These are phyloP conservation scores for Ferdinandea cuprea DNA, from an alignment of 2,888 invertebrate genomes.

Conservation along the genomic window DNA sequence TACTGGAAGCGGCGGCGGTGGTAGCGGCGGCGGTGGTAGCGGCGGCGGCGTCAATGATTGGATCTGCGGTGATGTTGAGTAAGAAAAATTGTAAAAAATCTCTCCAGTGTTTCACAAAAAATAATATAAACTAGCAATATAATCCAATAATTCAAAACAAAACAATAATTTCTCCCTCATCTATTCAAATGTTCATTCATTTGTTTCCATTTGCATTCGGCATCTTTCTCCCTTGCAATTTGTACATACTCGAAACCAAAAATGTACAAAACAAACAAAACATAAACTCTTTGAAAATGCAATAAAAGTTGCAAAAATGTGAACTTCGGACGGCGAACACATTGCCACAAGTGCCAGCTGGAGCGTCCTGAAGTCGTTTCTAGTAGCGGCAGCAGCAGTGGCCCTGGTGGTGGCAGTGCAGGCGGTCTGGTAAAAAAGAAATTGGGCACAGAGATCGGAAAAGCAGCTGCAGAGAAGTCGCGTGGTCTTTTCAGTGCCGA, in stretches of 20 bases:
- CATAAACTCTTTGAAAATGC: conserved; percentile 51
- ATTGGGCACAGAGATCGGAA: conserved; percentile 97
- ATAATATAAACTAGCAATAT: conserved; percentile 52
- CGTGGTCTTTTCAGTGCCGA: conserved; percentile 93
- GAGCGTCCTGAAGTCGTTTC: conserved; percentile 77
- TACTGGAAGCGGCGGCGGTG: conserved; percentile 62
- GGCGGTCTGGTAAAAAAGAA: conserved; percentile 85
- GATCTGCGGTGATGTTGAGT: conserved; percentile 81
- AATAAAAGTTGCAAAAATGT: conserved; percentile 91
- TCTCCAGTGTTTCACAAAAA: conserved; percentile 64
- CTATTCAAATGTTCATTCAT: conserved; percentile 66
- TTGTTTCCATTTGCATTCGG: conserved; percentile 65
- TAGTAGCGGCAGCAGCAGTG: conserved; percentile 68
- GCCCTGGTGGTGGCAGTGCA: conserved; percentile 75
- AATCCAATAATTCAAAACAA: conserved; percentile 57
- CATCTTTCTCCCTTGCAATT: conserved; percentile 47
- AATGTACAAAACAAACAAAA: conserved; percentile 66
- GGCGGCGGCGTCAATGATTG: conserved; percentile 77
- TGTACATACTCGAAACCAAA: conserved; percentile 44
- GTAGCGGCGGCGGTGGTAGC: conserved; percentile 65
- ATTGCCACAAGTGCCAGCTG: conserved; percentile 93
- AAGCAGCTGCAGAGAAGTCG: conserved; percentile 98
- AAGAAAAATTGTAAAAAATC: conserved; percentile 80
- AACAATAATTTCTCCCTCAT: conserved; percentile 71
- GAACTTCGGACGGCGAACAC: conserved; percentile 94